Evolutionary conservation across 23 tunicate genomes (phyloP).

Genomic region (Aplidium turbinatum): DNA sequence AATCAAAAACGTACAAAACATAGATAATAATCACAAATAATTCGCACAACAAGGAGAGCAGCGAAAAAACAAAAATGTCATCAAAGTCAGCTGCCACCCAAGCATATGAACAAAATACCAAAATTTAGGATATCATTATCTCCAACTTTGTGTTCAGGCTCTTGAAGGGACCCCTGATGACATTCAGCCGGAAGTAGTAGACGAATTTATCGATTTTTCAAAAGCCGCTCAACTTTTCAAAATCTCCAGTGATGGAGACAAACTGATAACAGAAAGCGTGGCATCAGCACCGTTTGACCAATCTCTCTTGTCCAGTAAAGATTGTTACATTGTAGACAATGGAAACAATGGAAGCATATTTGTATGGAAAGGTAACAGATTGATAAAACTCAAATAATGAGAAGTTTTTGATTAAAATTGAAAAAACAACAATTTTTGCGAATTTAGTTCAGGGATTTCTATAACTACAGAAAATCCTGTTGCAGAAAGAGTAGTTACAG

Average conservation of each 20-base stretch:
- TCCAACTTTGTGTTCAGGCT: conserved; percentile 26
- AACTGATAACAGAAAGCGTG: conserved; percentile 44
- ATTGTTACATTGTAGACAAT: conserved; percentile 85
- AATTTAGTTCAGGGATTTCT: no score
- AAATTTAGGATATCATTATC: not conserved
- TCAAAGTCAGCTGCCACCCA: no score
- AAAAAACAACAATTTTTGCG: no score
- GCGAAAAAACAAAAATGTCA: not conserved
- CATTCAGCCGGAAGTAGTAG: conserved; percentile 57
- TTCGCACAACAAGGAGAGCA: no score
- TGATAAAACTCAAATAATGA: no score
- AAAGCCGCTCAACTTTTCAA: conserved; percentile 57
- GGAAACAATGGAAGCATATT: conserved; percentile 57
- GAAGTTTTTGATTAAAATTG: no score
- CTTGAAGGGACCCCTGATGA: conserved; percentile 60
- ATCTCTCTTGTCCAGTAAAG: conserved; percentile 40
- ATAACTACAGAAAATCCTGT: no score
- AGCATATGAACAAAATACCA: no score
- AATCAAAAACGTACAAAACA: not conserved
- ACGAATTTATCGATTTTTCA: conserved; percentile 28
- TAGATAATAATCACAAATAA: no score
- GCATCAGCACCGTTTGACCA: conserved; percentile 79
- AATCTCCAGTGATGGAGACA: conserved; percentile 77
- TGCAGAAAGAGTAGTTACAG: no score
- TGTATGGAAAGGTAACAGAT: conserved; percentile 87